Conservation (phyloP, 2,113 vertebrate genomes). For the Anthoscopus minutus region DNA sequence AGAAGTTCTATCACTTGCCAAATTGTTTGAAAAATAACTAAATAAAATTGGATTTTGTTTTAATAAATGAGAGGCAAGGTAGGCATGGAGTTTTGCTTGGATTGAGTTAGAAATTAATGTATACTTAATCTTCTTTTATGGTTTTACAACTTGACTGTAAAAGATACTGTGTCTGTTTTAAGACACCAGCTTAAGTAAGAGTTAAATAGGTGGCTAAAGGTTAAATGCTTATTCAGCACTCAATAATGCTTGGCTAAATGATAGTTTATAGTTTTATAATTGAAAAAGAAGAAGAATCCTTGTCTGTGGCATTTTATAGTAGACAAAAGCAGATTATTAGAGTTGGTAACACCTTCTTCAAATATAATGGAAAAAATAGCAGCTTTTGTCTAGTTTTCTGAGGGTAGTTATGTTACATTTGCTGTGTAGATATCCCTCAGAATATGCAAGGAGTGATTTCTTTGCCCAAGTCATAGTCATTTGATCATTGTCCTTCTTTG, state of each 20-base stretch:
- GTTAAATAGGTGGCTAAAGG: background rate
- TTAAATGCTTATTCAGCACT: conserved; percentile 30
- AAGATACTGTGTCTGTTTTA: background rate
- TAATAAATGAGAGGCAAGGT: background rate
- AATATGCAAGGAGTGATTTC: background rate
- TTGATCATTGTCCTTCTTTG: background rate
- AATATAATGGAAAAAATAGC: background rate
- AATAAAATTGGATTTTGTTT: background rate
- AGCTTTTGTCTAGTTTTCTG: background rate
- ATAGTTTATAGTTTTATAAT: background rate
- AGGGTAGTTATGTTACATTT: background rate
- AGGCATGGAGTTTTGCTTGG: background rate
- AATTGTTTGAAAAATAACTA: background rate
- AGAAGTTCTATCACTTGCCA: background rate
- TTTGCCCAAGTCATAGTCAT: background rate
- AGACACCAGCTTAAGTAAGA: background rate
- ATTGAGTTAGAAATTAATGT: background rate
- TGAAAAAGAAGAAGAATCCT: background rate
- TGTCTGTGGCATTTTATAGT: background rate
- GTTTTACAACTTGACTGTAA: background rate
- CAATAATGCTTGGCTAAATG: background rate
- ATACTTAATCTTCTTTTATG: background rate
- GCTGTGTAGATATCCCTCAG: background rate
- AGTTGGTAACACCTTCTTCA: background rate
- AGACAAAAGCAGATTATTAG: background rate